Percentiles rank a stretch among this genome's conserved stretches.
Conservation (phyloP, 2,113 vertebrate species). For the Oncorhynchus nerka region DNA sequence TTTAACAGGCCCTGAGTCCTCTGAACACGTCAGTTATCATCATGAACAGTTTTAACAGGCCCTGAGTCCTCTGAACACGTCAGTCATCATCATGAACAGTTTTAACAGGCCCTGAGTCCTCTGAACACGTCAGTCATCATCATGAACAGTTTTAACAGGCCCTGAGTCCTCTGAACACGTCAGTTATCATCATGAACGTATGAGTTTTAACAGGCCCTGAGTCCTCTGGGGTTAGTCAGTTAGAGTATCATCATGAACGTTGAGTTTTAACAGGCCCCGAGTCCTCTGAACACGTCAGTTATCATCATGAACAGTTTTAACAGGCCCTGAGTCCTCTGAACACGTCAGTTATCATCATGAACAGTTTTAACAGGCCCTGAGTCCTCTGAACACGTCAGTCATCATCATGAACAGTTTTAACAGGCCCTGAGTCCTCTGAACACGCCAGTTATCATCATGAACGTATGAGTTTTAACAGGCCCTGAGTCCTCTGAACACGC, state of each 20-base stretch:
- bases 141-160: conserved; percentile 41
- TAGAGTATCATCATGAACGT: conserved; percentile 19
- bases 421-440: conserved; percentile 47
- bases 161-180: conserved; percentile 51
- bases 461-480: conserved; percentile 29
- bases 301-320: conserved; percentile 54
- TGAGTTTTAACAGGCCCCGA: conserved; percentile 40
- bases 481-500: conserved; percentile 51
- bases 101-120: conserved; percentile 51
- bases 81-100: conserved; percentile 56
- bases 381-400: conserved; percentile 55
- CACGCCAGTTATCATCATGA: conserved; percentile 59
- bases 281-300: conserved; percentile 55
- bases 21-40: conserved; percentile 59
- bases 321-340: conserved; percentile 47
- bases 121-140: conserved; percentile 59
- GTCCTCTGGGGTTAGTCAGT: too few species aligned
- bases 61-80: conserved; percentile 51
- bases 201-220: conserved; percentile 40
- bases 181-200: conserved; percentile 52
- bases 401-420: conserved; percentile 54
- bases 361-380: conserved; percentile 43
- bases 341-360: conserved; percentile 60
- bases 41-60: conserved; percentile 41
- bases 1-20: conserved; percentile 51